Conservation (phyloP, 2,113 vertebrate genomes). For the Apteryx mantelli region DNA sequence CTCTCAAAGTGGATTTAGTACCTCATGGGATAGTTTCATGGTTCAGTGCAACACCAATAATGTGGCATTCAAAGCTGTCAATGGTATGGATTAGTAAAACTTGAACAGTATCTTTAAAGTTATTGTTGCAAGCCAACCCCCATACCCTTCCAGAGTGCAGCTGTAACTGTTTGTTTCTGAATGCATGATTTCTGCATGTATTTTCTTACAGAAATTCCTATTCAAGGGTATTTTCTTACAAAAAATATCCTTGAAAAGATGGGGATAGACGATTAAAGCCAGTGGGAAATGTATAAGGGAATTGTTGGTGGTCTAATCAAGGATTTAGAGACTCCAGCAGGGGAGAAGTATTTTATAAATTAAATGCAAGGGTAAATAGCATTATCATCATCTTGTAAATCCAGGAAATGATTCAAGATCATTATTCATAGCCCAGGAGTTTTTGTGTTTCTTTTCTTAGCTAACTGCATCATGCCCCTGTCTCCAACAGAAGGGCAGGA, state of each 20-base stretch:
- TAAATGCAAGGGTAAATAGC: slow-evolving; percentile 1
- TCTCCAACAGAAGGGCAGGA: slow-evolving; percentile 28
- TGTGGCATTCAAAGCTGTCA: slow-evolving; percentile 42
- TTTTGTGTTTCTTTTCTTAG: slow-evolving; percentile 48
- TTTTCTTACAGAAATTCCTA: not conserved
- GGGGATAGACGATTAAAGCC: not conserved
- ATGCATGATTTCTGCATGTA: not conserved
- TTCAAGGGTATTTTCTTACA: not conserved
- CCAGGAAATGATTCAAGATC: not conserved
- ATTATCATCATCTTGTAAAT: slow-evolving; percentile 29
- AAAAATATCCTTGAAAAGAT: slow-evolving; percentile 17
- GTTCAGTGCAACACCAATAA: slow-evolving; percentile 27
- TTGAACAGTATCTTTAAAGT: slow-evolving; percentile 24
- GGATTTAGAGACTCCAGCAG: slow-evolving; percentile 23
- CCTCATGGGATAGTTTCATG: slow-evolving; percentile 28
- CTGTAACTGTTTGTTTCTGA: slow-evolving; percentile 6
- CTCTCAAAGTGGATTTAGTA: slow-evolving; percentile 47
- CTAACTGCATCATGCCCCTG: slow-evolving; percentile 11
- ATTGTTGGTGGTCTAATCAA: slow-evolving; percentile 22
- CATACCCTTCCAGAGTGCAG: not conserved
- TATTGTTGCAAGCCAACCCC: slow-evolving; percentile 9
- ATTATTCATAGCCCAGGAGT: slow-evolving; percentile 5
- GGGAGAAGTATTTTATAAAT: slow-evolving; percentile 28
- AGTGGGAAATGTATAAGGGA: not conserved
- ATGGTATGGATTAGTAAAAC: slow-evolving; percentile 32